phyloP scores from a whole-genome alignment of 2,113 vertebrate genomes.

The Ivindomyrus marchei region DNA sequence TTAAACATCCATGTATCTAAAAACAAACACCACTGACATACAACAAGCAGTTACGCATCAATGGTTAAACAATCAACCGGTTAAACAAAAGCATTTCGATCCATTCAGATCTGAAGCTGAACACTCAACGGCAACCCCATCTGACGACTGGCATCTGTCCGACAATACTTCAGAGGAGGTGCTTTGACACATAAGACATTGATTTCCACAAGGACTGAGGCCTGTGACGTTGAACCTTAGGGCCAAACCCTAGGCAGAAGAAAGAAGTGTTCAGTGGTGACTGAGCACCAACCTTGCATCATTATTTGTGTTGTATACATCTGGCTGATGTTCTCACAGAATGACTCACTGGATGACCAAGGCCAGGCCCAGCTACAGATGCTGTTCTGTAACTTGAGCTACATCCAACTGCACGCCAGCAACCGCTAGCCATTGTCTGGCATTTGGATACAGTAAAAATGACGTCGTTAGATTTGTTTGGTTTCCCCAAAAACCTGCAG shows the following conservation, averaged over 20 bases:
- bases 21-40: neutral
- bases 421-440: neutral
- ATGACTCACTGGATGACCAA: neutral
- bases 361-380: neutral
- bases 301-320: conserved; percentile 5
- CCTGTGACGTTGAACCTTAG: neutral
- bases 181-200: neutral
- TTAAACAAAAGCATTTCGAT: neutral
- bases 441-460: neutral
- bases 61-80: neutral
- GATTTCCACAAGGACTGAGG: no score
- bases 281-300: neutral
- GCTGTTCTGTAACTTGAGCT: neutral
- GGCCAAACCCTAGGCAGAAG: neutral
- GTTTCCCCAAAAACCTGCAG: neutral
- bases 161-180: neutral
- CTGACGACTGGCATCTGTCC: neutral
- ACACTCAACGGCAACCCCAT: neutral
- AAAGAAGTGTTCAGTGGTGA: neutral
- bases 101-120: neutral
- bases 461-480: neutral
- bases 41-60: neutral
- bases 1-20: neutral
- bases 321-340: neutral
- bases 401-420: neutral